Conservation (phyloP, 2,888 invertebrate species). For the Dynastes hyllus region DNA sequence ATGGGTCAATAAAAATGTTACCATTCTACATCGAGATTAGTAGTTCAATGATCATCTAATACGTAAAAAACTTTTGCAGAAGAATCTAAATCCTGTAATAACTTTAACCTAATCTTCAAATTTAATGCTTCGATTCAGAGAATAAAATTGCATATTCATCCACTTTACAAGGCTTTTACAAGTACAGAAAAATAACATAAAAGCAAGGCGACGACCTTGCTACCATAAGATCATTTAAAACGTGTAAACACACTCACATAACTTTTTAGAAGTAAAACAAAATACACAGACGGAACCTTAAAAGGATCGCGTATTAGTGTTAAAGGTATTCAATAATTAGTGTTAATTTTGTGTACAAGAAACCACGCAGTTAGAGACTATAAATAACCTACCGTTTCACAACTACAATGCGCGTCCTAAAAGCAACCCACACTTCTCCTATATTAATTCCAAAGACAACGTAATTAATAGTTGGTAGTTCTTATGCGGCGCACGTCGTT, state of each 20-base stretch:
- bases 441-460: slow-evolving; percentile 41
- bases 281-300: slow-evolving; percentile 31
- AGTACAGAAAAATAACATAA: neutral
- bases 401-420: slow-evolving; percentile 38
- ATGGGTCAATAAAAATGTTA: no score
- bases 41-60: no score
- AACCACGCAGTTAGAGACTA: slow-evolving; percentile 30
- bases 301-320: slow-evolving; percentile 44
- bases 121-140: no score
- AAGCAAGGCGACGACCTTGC: neutral
- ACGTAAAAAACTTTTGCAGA: no score
- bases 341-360: slow-evolving; percentile 44
- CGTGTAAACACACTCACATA: slow-evolving; percentile 10
- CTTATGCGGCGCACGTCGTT: slow-evolving; percentile 27
- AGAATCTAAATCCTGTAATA: no score
- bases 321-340: slow-evolving; percentile 46
- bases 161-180: neutral
- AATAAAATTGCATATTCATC: no score
- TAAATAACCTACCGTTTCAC: slow-evolving; percentile 43
- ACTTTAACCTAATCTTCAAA: no score
- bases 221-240: slow-evolving; percentile 8
- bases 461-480: slow-evolving; percentile 31
- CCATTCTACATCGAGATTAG: no score
- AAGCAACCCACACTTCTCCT: slow-evolving; percentile 41
- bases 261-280: slow-evolving; percentile 7